Conservation (phyloP, 2,888 invertebrate genomes). For the Pyrgus malvae region DNA sequence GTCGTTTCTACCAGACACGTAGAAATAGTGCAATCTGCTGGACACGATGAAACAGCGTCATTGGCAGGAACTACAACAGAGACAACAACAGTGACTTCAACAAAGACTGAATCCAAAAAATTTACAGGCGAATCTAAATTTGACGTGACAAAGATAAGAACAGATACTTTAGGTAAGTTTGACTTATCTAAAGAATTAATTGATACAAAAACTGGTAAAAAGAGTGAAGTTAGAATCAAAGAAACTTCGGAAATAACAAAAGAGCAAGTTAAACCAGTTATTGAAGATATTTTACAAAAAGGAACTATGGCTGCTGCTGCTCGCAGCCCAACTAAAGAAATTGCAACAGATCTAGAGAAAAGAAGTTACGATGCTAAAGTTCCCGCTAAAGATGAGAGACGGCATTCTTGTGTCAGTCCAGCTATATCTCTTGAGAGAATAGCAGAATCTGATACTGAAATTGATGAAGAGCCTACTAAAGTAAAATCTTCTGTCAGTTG, state of each 20-base stretch:
- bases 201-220: constrained; percentile 47
- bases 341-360: constrained; percentile 62
- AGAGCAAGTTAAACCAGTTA: constrained; percentile 69
- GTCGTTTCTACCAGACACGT: neutral
- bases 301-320: constrained; percentile 64
- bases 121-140: constrained; percentile 51
- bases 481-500: constrained; percentile 29
- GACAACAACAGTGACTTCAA: constrained; percentile 22
- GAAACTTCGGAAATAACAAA: constrained; percentile 63
- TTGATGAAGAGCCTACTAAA: constrained; percentile 63
- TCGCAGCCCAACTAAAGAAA: constrained; percentile 66
- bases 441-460: constrained; percentile 71
- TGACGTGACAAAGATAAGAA: constrained; percentile 68
- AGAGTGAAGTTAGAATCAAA: constrained; percentile 49
- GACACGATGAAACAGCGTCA: constrained; percentile 42
- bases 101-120: constrained; percentile 41
- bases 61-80: constrained; percentile 39
- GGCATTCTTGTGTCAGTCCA: constrained; percentile 75
- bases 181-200: constrained; percentile 50
- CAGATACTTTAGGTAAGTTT: constrained; percentile 68
- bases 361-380: constrained; percentile 74
- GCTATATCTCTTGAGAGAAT: constrained; percentile 75
- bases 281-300: constrained; percentile 71
- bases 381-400: constrained; percentile 69
- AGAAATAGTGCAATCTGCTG: constrained; percentile 32